Percentiles rank a stretch among this genome's conserved stretches.
phyloP scores from a whole-genome alignment of 2,888 invertebrate species.

The Mantis religiosa region DNA sequence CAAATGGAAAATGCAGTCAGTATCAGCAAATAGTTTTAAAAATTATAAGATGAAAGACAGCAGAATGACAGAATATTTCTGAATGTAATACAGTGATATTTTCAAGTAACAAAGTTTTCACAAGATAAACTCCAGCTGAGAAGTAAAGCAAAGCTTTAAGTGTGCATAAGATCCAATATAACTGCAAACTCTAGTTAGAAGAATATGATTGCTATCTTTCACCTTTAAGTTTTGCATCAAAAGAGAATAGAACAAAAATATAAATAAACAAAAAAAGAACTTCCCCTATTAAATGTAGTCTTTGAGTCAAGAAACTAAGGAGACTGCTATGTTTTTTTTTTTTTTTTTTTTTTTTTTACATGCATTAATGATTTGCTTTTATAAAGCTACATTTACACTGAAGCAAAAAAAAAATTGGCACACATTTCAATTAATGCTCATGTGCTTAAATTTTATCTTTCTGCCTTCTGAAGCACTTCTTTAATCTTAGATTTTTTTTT shows the following conservation, averaged over 20 bases:
- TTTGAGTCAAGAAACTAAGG: neutral
- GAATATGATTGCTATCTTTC: neutral
- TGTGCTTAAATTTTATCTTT: neutral
- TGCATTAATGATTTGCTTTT: neutral
- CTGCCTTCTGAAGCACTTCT: neutral
- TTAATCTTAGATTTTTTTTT: neutral
- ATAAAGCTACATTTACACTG: neutral
- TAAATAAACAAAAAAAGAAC: neutral
- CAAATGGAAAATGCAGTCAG: slow-evolving; percentile 20
- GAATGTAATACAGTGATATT: neutral
- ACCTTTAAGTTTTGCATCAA: neutral
- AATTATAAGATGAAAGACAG: neutral
- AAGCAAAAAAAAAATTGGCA: neutral
- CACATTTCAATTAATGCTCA: neutral
- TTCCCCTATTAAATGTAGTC: neutral
- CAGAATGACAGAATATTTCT: neutral
- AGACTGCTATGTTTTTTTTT: neutral
- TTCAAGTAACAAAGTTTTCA: too few species aligned
- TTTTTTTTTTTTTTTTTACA: too few species aligned
- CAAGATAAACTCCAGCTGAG: too few species aligned
- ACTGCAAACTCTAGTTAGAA: neutral
- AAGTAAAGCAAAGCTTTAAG: too few species aligned
- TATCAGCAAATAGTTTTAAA: neutral
- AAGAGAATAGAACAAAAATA: neutral
- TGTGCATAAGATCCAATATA: too few species aligned